Evolutionary conservation across 2,888 invertebrate genomes (phyloP).

Genomic region (Apamea anceps): DNA sequence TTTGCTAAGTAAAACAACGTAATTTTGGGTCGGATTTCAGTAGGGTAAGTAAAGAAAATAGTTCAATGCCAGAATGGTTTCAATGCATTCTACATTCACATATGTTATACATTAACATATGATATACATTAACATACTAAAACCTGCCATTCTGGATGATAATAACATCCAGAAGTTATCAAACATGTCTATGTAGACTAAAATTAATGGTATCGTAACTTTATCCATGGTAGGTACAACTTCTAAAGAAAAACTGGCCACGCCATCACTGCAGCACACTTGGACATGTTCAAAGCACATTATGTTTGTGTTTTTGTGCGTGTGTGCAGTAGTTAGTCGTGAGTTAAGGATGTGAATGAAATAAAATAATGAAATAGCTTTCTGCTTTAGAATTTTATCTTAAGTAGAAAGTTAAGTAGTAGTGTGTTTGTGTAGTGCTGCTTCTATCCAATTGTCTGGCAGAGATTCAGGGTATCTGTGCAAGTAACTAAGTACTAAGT

Average conservation of each 20-base stretch:
- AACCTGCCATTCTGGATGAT: neutral
- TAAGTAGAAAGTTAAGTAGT: constrained; percentile 48
- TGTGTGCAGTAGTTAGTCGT: constrained; percentile 2
- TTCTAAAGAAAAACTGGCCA: neutral
- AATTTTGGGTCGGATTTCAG: neutral
- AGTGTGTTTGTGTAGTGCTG: constrained; percentile 11
- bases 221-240: neutral
- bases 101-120: too few species aligned
- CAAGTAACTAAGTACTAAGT: constrained; percentile 28
- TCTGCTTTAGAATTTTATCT: constrained; percentile 39
- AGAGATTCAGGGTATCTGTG: constrained; percentile 32
- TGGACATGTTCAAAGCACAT: neutral
- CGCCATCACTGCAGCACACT: neutral
- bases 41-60: neutral
- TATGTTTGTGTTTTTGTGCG: neutral
- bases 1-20: neutral
- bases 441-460: constrained; percentile 49
- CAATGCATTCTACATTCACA: neutral
- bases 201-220: neutral
- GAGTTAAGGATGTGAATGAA: constrained; percentile 32
- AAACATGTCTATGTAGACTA: neutral
- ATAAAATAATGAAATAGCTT: constrained; percentile 58
- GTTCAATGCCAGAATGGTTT: neutral
- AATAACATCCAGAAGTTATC: neutral
- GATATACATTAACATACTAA: too few species aligned